Conservation (phyloP, 2,888 invertebrate species). For the Perithous albicinctus region DNA sequence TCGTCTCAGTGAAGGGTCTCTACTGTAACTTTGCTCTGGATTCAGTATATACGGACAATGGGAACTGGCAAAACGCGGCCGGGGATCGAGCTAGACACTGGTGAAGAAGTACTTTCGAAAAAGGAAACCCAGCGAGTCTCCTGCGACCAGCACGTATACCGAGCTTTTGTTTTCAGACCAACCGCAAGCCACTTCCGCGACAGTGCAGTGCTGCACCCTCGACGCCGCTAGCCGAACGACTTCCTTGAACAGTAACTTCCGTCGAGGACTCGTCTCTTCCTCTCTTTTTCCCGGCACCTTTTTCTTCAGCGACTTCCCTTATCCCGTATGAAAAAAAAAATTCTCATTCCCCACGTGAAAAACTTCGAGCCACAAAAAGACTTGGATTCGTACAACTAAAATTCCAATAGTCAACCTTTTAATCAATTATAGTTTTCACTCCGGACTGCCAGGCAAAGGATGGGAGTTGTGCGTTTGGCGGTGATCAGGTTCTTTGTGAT, state of each 20-base stretch:
- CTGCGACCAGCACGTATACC: conserved; percentile 57
- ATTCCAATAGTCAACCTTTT: background rate
- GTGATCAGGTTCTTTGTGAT: too few species aligned
- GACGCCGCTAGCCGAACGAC: conserved; percentile 54
- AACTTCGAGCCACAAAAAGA: conserved; percentile 56
- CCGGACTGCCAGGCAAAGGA: background rate
- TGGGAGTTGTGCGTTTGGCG: too few species aligned
- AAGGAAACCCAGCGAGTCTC: conserved; percentile 53
- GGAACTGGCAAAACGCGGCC: conserved; percentile 67
- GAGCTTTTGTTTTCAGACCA: conserved; percentile 62
- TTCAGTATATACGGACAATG: conserved; percentile 68
- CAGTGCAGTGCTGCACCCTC: conserved; percentile 53
- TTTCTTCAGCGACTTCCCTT: conserved; percentile 65
- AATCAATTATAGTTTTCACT: background rate
- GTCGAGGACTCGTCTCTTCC: conserved; percentile 42
- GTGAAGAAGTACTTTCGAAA: conserved; percentile 63
- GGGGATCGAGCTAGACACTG: conserved; percentile 51
- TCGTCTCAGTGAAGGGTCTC: conserved; percentile 43
- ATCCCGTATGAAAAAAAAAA: conserved; percentile 9
- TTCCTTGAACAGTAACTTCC: conserved; percentile 53
- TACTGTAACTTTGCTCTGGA: conserved; percentile 66
- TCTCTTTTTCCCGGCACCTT: conserved; percentile 56
- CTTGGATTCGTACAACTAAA: background rate
- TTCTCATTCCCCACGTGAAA: conserved; percentile 29
- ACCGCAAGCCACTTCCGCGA: conserved; percentile 64